Conservation (phyloP, 2,797 vertebrate species). For the Coregonus suidteri region DNA sequence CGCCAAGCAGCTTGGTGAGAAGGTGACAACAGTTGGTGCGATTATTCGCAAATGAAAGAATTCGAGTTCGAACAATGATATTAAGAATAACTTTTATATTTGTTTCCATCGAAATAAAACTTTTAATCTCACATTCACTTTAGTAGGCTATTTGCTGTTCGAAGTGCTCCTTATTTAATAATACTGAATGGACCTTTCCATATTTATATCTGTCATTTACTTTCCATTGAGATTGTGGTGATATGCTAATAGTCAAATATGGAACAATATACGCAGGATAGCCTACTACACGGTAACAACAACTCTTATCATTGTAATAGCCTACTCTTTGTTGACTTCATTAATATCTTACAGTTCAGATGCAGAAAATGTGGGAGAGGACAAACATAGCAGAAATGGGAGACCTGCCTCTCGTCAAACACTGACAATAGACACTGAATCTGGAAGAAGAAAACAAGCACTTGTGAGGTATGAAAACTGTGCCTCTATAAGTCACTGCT, state of each 20-base stretch:
- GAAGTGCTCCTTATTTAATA: not conserved
- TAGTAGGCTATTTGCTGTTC: not conserved
- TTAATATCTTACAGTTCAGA: constrained; percentile 56
- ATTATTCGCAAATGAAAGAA: too few relatives aligned
- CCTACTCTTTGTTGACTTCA: constrained; percentile 18
- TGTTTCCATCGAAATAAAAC: not conserved
- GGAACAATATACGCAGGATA: not conserved
- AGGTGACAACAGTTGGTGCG: too few relatives aligned
- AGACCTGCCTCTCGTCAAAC: not conserved
- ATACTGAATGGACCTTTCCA: not conserved
- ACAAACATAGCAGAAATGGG: constrained; percentile 33
- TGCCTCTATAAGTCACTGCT: not conserved
- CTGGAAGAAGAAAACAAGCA: constrained; percentile 52
- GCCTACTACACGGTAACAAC: not conserved
- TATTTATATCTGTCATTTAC: not conserved
- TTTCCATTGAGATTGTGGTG: not conserved
- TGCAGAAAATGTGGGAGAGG: constrained; percentile 55
- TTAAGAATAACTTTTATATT: too few relatives aligned
- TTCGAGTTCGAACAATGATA: too few relatives aligned
- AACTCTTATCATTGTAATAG: not conserved
- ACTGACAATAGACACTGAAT: constrained; percentile 47
- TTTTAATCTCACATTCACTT: not conserved
- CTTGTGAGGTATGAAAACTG: constrained; percentile 61
- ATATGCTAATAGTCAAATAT: not conserved
- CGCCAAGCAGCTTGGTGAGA: too few relatives aligned